A percentile compares a stretch with the other conserved stretches of the same genome.
phyloP scores from a whole-genome alignment of 2,888 invertebrate genomes.

The Agrochola litura region DNA sequence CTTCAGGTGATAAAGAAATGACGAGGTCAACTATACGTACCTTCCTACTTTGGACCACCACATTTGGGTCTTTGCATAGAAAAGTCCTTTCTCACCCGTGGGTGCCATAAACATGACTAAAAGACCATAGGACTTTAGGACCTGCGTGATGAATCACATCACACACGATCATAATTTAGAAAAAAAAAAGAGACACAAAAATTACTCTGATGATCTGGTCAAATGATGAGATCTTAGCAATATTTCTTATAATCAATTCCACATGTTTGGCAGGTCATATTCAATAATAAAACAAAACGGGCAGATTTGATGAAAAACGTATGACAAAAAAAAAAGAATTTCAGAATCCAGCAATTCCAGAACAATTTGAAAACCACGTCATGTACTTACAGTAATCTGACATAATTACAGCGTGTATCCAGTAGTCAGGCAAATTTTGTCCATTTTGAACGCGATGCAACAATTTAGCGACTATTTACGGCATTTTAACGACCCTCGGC shows the following conservation, averaged over 20 bases:
- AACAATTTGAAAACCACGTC: constrained; percentile 25
- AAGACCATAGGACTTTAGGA: not conserved
- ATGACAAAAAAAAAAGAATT: not conserved
- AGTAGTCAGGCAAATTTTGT: constrained; percentile 62
- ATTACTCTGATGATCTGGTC: too few species aligned
- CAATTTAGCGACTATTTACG: constrained; percentile 69
- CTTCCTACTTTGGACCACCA: not conserved
- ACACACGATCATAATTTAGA: not conserved
- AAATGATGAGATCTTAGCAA: not conserved
- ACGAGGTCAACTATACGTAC: not conserved
- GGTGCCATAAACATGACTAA: not conserved
- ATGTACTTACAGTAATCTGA: constrained; percentile 44
- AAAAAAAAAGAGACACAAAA: too few species aligned
- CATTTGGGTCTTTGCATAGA: not conserved
- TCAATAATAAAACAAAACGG: not conserved
- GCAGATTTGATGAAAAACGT: not conserved
- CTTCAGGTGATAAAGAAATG: not conserved
- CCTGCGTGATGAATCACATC: too few species aligned
- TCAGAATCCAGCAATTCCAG: not conserved
- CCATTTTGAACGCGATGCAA: constrained; percentile 67
- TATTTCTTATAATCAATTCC: not conserved
- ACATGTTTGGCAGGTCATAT: not conserved
- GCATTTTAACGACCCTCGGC: constrained; percentile 64
- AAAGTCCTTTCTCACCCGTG: not conserved
- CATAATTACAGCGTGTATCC: constrained; percentile 63